phyloP scores from a whole-genome alignment of 2,888 invertebrate species.

The Agriopis aurantiaria region DNA sequence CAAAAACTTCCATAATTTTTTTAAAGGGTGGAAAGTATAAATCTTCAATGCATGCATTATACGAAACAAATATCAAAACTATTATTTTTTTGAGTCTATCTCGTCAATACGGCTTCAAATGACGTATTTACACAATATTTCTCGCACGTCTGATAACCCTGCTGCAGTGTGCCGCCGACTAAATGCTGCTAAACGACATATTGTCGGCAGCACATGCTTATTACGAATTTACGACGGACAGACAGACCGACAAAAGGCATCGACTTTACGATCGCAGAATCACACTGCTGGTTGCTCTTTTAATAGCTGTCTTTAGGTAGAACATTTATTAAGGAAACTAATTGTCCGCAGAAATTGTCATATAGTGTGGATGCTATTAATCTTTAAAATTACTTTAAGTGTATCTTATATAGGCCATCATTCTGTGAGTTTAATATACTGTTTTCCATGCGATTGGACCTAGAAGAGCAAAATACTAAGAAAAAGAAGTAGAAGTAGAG shows the following conservation, averaged over 20 bases:
- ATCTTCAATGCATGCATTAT: too few species aligned
- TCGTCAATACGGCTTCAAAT: background rate
- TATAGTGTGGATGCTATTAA: slow-evolving; percentile 14
- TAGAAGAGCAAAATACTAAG: background rate
- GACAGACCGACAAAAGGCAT: slow-evolving; percentile 47
- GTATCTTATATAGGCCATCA: background rate
- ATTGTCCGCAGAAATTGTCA: slow-evolving; percentile 27
- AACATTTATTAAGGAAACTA: slow-evolving; percentile 36
- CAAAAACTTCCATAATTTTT: too few species aligned
- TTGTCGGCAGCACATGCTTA: slow-evolving; percentile 56
- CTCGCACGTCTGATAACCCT: background rate
- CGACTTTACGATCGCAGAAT: slow-evolving; percentile 47
- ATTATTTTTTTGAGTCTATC: too few species aligned
- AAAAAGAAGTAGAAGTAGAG: too few species aligned
- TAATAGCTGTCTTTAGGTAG: slow-evolving; percentile 38
- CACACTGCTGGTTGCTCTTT: slow-evolving; percentile 38
- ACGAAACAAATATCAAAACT: too few species aligned
- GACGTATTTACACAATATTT: background rate
- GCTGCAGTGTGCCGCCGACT: slow-evolving; percentile 58
- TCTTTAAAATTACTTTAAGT: background rate
- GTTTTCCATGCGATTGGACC: too few species aligned
- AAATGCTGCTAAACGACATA: slow-evolving; percentile 79
- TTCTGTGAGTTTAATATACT: background rate
- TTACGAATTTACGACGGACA: slow-evolving; percentile 65
- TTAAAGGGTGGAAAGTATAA: too few species aligned